Evolutionary conservation across 1,140 invertebrate species (phyloP).

Genomic region (Brachionus calyciflorus): DNA sequence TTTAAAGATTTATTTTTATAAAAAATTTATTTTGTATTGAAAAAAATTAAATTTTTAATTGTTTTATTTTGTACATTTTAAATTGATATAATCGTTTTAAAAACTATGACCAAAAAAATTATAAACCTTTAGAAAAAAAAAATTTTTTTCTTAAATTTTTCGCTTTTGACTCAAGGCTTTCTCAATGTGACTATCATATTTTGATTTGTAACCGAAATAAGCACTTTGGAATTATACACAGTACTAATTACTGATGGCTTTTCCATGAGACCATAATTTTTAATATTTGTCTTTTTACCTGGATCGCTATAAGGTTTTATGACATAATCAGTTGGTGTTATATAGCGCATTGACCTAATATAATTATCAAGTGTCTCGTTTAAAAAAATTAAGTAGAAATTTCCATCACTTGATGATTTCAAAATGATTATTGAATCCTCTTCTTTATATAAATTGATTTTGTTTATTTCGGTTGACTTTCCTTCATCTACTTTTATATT

Average conservation of each 20-base stretch:
- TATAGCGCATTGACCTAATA: background rate
- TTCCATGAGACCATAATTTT: conserved; percentile 39
- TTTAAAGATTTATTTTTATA: too few relatives aligned
- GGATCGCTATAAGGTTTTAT: conserved; percentile 26
- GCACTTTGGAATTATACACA: background rate
- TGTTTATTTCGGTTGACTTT: conserved; percentile 7
- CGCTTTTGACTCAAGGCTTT: background rate
- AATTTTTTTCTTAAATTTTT: background rate
- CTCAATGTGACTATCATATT: conserved; percentile 32
- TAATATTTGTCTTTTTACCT: conserved; percentile 33
- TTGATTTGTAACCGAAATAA: conserved; percentile 25
- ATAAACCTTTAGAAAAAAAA: background rate
- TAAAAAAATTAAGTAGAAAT: background rate
- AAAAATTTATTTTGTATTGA: too few relatives aligned
- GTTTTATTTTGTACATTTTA: too few relatives aligned
- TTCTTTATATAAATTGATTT: conserved; percentile 22
- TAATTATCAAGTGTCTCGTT: background rate
- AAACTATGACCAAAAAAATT: background rate
- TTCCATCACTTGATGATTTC: background rate
- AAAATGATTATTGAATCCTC: background rate
- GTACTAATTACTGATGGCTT: background rate
- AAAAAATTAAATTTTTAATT: too few relatives aligned
- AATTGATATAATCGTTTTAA: too few relatives aligned
- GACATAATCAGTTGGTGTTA: conserved; percentile 7
- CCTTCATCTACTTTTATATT: background rate